These are phyloP conservation scores for Calosoma granatense DNA, from an alignment of 1,140 invertebrate genomes.

Conservation along the genomic window DNA sequence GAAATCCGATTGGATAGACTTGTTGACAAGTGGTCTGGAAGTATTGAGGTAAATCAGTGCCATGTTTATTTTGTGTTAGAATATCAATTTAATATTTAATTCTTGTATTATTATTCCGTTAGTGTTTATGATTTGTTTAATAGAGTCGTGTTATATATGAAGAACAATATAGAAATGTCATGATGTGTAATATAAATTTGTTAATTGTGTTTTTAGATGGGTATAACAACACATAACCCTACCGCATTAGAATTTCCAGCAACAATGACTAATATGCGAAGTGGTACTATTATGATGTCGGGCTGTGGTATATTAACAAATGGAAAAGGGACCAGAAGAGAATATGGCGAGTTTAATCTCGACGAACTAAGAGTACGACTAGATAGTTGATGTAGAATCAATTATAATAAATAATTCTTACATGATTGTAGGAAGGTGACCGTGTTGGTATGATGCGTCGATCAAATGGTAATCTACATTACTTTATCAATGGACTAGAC, in stretches of 20 bases:
- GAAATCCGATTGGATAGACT: constrained; percentile 87
- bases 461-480: constrained; percentile 75
- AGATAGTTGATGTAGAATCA: not conserved
- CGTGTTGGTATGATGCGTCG: constrained; percentile 79
- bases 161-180: not conserved
- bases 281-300: constrained; percentile 95
- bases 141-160: not conserved
- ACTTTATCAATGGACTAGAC: constrained; percentile 87
- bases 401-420: not conserved
- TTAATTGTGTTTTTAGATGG: constrained; percentile 47
- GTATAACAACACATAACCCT: constrained; percentile 89
- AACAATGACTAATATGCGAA: constrained; percentile 95
- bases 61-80: no score
- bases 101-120: not conserved
- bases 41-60: constrained; percentile 66
- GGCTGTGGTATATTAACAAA: constrained; percentile 90
- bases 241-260: constrained; percentile 82
- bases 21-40: constrained; percentile 88
- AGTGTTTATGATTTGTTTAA: not conserved
- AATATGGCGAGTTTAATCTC: constrained; percentile 90
- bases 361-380: constrained; percentile 71
- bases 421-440: constrained; percentile 63
- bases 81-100: not conserved
- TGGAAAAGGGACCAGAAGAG: constrained; percentile 81
- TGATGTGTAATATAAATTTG: not conserved